Base-by-base conservation (phyloP, 1,140 invertebrate genomes). In the Geopemphigus sp. region DNA sequence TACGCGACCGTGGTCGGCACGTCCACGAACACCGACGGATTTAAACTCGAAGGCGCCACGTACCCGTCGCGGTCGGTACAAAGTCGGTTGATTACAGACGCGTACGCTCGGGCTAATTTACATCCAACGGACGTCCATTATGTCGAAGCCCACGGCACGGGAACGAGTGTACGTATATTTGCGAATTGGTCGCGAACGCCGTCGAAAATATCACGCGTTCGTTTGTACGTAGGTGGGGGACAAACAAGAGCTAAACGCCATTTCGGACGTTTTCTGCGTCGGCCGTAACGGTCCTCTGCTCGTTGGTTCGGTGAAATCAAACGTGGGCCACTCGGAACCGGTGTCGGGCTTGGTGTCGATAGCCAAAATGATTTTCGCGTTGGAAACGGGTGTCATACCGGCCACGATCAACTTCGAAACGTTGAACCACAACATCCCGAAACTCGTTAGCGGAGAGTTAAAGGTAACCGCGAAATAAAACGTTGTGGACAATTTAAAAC, bases 301-400 rank as follows among this genome's bases (percentile, higher is more conserved):
- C 2, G 89, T 94, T 82, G 92, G 92, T 4, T 91, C 92, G 1
- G 88, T 92, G 1, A 93, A 93, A 84, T 90, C 91, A 6, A 94
- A 93, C 84, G 89, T 92, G 86, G 93, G 92, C 0, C 92, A 94
- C 83, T 87, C 91, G 26, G 92, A 93, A 85, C 88, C 91, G 32
- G 89, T 89, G 4, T 90, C 91, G 83, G 87, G 88, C 54, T 82
- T 92, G 0, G 87, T 88, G 81, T 86, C 88, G 5, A 83, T 91
- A 63, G 87, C 88, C 14, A 92, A 92, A 85, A 87, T 81, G 17
- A 47, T 84, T 11, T 80, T 83, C 39, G 81, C 83, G 6, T 50
- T 84, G 14, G 82, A 84, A 64, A 78, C 32, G 12, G 82, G 81
- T 12, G 64, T 81, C 14, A 84, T 84, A 50, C 84, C 84, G 0